Evolutionary conservation across 2,888 invertebrate genomes (phyloP).

Genomic region (Coleophora flavipennella): DNA sequence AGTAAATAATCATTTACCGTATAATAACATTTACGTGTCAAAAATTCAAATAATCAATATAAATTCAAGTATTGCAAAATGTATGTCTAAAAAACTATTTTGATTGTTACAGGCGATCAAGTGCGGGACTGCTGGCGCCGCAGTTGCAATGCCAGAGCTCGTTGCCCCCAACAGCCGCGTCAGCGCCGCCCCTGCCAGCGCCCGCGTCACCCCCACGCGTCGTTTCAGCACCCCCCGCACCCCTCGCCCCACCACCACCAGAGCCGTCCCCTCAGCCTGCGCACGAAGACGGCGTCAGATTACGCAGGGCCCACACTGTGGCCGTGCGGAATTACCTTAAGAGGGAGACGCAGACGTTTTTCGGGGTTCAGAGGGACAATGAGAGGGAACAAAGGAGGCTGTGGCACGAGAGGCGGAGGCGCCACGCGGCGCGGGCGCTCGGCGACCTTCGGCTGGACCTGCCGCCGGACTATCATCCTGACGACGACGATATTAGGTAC

Average conservation of each 20-base stretch:
- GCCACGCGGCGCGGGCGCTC: constrained; percentile 82
- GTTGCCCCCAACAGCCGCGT: constrained; percentile 40
- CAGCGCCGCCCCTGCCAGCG: constrained; percentile 39
- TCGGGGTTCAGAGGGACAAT: constrained; percentile 85
- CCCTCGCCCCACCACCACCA: constrained; percentile 33
- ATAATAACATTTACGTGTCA: too few relatives aligned
- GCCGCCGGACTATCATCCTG: constrained; percentile 74
- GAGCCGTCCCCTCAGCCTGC: constrained; percentile 50
- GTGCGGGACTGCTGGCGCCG: constrained; percentile 58
- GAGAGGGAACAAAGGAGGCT: constrained; percentile 80
- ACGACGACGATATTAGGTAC: constrained; percentile 71
- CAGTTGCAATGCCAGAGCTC: constrained; percentile 56
- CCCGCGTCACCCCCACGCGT: constrained; percentile 60
- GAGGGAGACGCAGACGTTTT: constrained; percentile 86
- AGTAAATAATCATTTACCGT: too few relatives aligned
- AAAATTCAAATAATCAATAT: too few relatives aligned
- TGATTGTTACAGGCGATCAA: constrained; percentile 59
- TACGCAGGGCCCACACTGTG: constrained; percentile 53
- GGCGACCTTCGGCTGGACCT: constrained; percentile 73
- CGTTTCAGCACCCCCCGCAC: constrained; percentile 43
- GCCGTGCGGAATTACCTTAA: constrained; percentile 78
- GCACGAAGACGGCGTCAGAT: constrained; percentile 61
- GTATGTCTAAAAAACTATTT: constrained; percentile 2
- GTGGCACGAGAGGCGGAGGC: constrained; percentile 85
- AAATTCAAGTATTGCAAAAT: too few relatives aligned